Evolutionary conservation across 2,888 invertebrate species (phyloP).

Genomic region (Aproaerema taeniolella): DNA sequence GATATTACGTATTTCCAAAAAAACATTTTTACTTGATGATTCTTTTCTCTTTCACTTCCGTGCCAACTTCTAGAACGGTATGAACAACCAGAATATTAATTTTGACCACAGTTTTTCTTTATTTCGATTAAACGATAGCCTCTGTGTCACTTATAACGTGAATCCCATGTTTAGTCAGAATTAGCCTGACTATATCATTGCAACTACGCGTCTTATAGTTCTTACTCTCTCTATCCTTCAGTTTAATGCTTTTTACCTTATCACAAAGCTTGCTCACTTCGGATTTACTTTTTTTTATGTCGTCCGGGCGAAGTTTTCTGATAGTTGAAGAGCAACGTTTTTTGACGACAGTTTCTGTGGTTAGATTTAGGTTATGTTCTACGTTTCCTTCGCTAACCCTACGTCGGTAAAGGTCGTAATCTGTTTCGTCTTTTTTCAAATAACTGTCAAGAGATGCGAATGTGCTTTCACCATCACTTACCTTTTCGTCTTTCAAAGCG

Average conservation of each 20-base stretch:
- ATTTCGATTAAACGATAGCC: slow-evolving; percentile 75
- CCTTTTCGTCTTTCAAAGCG: slow-evolving; percentile 51
- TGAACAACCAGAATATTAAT: no score
- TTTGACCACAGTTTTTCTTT: no score
- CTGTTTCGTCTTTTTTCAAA: slow-evolving; percentile 59
- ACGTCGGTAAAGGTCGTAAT: slow-evolving; percentile 48
- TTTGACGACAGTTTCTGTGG: slow-evolving; percentile 34
- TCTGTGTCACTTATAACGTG: slow-evolving; percentile 88
- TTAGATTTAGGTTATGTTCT: slow-evolving; percentile 26
- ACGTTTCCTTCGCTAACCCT: slow-evolving; percentile 63
- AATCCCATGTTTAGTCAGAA: slow-evolving; percentile 86
- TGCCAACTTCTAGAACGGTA: no score
- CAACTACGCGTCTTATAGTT: slow-evolving; percentile 67
- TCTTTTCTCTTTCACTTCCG: no score
- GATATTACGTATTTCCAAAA: no score
- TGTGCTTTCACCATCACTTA: slow-evolving; percentile 51
- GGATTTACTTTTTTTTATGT: slow-evolving; percentile 63
- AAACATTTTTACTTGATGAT: no score
- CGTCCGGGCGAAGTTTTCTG: slow-evolving; percentile 54
- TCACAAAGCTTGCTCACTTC: slow-evolving; percentile 73
- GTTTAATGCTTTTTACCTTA: slow-evolving; percentile 61
- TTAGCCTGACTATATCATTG: slow-evolving; percentile 82
- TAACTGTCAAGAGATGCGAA: slow-evolving; percentile 75
- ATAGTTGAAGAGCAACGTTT: slow-evolving; percentile 64
- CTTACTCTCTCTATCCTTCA: slow-evolving; percentile 49